Evolutionary conservation across 2,888 invertebrate genomes (phyloP).

Genomic region (Oscheius sp.): DNA sequence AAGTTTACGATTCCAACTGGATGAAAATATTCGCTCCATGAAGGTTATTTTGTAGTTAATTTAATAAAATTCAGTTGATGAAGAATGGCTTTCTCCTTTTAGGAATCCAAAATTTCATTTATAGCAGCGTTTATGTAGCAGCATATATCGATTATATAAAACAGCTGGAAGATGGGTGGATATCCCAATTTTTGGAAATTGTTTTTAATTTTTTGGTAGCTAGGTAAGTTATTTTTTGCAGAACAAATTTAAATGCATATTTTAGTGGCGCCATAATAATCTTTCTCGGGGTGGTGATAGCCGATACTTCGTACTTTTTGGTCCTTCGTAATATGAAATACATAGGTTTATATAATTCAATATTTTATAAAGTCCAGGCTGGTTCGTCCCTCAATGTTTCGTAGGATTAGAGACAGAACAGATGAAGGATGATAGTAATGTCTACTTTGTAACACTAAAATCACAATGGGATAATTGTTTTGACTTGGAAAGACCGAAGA

Average conservation of each 20-base stretch:
- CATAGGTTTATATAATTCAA: too few relatives aligned
- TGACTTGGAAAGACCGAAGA: too few relatives aligned
- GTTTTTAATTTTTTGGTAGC: conserved; percentile 25
- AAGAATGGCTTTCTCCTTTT: conserved; percentile 7
- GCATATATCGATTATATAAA: background rate
- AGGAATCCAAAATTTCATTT: conserved; percentile 13
- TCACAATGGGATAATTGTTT: too few relatives aligned
- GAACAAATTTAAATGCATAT: background rate
- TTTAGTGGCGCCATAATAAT: conserved; percentile 18
- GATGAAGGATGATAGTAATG: too few relatives aligned
- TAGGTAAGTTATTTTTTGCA: conserved; percentile 1
- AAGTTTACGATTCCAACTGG: conserved; percentile 26
- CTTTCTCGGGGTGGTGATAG: background rate
- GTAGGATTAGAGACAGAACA: too few relatives aligned
- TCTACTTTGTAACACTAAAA: too few relatives aligned
- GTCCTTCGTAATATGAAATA: conserved; percentile 12
- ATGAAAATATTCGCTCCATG: conserved; percentile 25
- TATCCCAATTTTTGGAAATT: conserved; percentile 19
- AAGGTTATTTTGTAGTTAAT: background rate
- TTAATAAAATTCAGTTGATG: background rate
- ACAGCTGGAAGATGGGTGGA: background rate
- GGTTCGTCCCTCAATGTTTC: too few relatives aligned
- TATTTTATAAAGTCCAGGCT: too few relatives aligned
- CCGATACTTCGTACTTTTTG: background rate
- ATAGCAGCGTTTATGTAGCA: background rate